Evolutionary conservation across 2,888 invertebrate species (phyloP).

Genomic region (Chymomyza procnemis): DNA sequence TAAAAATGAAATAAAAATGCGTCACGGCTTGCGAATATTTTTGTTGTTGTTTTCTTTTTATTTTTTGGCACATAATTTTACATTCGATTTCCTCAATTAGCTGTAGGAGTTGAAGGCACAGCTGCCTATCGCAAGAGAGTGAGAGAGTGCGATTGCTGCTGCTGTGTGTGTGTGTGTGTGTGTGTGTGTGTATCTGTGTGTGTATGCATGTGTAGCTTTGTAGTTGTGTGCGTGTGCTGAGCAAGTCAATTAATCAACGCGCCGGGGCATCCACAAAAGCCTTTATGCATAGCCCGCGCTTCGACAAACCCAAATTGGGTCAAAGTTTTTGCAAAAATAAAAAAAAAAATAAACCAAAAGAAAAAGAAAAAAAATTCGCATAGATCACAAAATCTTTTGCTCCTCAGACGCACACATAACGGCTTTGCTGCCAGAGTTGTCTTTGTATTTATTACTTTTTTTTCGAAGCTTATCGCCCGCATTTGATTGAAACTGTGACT

Average conservation of each 20-base stretch:
- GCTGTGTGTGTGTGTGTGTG: neutral
- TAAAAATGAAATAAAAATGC: constrained; percentile 32
- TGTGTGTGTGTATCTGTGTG: constrained; percentile 3
- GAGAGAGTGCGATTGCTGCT: neutral
- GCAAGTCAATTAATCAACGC: constrained; percentile 66
- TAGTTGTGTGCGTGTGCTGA: constrained; percentile 49
- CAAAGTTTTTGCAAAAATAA: neutral
- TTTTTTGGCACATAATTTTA: constrained; percentile 60
- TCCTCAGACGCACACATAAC: neutral
- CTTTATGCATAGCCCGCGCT: neutral
- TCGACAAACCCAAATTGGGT: neutral
- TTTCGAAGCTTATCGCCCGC: neutral
- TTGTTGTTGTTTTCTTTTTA: neutral
- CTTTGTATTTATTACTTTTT: too few species aligned
- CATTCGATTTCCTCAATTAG: constrained; percentile 73
- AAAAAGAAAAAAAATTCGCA: neutral
- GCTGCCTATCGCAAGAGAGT: neutral
- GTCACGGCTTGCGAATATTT: constrained; percentile 40
- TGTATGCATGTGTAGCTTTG: constrained; percentile 13
- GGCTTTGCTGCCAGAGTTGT: neutral
- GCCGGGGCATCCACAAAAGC: neutral
- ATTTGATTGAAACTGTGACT: constrained; percentile 1
- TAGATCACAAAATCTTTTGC: neutral
- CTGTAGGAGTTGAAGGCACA: constrained; percentile 10
- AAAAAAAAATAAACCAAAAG: neutral